These are phyloP conservation scores for Zalophus californianus DNA, from an alignment of 2,797 vertebrate genomes.

Conservation along the genomic window DNA sequence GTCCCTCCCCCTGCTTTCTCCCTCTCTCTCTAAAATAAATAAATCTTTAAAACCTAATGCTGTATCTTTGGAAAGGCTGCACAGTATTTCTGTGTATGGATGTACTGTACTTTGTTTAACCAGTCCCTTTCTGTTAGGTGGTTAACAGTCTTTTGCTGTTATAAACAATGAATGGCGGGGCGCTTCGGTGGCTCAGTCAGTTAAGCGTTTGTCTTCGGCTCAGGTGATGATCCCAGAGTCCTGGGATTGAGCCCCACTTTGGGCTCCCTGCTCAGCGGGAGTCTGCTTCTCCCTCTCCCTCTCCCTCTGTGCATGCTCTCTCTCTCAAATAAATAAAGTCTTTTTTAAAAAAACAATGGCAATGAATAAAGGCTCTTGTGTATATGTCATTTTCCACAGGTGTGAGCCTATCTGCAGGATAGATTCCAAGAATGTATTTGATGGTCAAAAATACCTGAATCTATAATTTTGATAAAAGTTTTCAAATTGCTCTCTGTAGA, in stretches of 20 bases:
- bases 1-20: not conserved
- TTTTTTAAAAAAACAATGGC: not conserved
- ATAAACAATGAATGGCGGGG: not conserved
- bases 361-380: not conserved
- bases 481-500: not conserved
- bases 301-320: no score
- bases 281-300: no score
- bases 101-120: not conserved
- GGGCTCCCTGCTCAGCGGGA: no score
- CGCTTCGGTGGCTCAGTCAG: no score
- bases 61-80: not conserved
- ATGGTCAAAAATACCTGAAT: not conserved
- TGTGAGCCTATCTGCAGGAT: not conserved
- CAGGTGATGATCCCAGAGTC: no score
- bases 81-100: not conserved
- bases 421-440: not conserved
- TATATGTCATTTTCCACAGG: not conserved
- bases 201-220: no score
- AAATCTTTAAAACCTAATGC: not conserved
- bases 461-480: conserved; percentile 12
- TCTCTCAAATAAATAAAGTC: no score
- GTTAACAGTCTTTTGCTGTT: not conserved
- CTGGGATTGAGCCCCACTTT: no score
- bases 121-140: not conserved
- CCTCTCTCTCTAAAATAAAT: not conserved